Evolutionary conservation across 2,113 vertebrate genomes (phyloP), one percentile per base, ranked within the genome.

Genomic region (Oxyura jamaicensis): DNA sequence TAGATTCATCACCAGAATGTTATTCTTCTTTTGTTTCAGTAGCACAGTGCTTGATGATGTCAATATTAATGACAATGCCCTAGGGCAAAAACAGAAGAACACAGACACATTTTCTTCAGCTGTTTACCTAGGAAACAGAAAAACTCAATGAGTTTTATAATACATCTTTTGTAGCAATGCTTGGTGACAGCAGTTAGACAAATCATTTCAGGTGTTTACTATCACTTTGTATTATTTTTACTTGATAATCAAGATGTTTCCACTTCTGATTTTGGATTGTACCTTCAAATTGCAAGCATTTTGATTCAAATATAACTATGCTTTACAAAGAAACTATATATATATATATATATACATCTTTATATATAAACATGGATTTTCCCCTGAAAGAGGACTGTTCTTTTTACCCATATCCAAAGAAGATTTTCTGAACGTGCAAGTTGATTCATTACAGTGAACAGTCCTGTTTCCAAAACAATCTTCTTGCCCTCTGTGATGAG

Each of bases 21-120:
- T 82, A 93, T 91, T 86, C 71, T 46, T 89, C 93, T 84, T 91
- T 75, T 28, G 56, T 73, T 84, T 91, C 80, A 66, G 23, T 77
- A 42, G 52, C 72, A 90, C 46, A 66, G 44, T 44, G 8, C 52
- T 94, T 73, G 81, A 53, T 87, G 75, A 90, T 91, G 91, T 91
- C 91, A 88, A 42, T 81, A 96, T 91, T 95, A 93, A 97, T 95
- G 92, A 95, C 91, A 95, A 95, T 80, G 73, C 68, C 73, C 63
- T 8, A 42, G 73, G 85, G 83, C 67, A 84, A 66, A 36, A 90
- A 76, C 31, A 75, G 53, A 88, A 58, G 46, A 83, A 56, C 25
- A 67, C 14, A 80, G 86, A 58, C 72, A 93, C 26, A 72, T 95
- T 92, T 96, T 71, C 78, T 88, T 92, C 89, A 74, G 31, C 74